Conservation (phyloP, 2,113 vertebrate genomes). For the Alexandromys fortis region DNA sequence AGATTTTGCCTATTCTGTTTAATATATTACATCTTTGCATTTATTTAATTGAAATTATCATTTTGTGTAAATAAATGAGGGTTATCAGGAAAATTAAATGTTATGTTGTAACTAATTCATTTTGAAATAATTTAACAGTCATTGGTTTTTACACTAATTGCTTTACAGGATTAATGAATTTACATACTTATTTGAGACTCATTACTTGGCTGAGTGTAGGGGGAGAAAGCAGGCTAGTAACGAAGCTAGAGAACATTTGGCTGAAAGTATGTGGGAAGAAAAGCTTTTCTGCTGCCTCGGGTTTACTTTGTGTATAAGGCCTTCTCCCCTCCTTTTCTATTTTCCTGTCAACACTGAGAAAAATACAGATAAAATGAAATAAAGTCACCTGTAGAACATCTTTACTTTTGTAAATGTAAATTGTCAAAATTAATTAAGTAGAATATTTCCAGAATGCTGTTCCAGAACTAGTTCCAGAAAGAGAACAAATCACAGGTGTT, state of each 20-base stretch:
- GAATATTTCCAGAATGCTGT: not conserved
- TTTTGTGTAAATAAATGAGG: slow-evolving; percentile 83
- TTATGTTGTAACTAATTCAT: slow-evolving; percentile 84
- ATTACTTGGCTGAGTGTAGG: slow-evolving; percentile 75
- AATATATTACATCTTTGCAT: slow-evolving; percentile 78
- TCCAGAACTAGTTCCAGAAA: not conserved
- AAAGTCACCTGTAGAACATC: not conserved
- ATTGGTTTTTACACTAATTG: slow-evolving; percentile 85
- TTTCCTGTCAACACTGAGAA: not conserved
- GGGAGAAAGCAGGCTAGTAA: slow-evolving; percentile 72
- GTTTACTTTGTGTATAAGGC: not conserved
- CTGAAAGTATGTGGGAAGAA: slow-evolving; percentile 52
- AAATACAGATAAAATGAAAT: not conserved
- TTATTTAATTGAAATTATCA: slow-evolving; percentile 79
- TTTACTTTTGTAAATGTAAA: not conserved
- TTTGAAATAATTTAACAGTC: slow-evolving; percentile 85
- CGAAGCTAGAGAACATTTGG: slow-evolving; percentile 40
- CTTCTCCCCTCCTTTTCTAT: not conserved
- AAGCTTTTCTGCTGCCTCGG: not conserved
- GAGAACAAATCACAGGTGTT: not conserved
- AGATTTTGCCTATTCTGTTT: slow-evolving; percentile 45
- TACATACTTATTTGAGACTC: slow-evolving; percentile 80
- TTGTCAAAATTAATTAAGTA: not conserved
- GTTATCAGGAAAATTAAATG: slow-evolving; percentile 82
- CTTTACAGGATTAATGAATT: slow-evolving; percentile 85